Percentiles rank a stretch among this genome's conserved stretches.
Conservation (phyloP, 2,888 invertebrate species). For the Ariolimax columbianus region DNA sequence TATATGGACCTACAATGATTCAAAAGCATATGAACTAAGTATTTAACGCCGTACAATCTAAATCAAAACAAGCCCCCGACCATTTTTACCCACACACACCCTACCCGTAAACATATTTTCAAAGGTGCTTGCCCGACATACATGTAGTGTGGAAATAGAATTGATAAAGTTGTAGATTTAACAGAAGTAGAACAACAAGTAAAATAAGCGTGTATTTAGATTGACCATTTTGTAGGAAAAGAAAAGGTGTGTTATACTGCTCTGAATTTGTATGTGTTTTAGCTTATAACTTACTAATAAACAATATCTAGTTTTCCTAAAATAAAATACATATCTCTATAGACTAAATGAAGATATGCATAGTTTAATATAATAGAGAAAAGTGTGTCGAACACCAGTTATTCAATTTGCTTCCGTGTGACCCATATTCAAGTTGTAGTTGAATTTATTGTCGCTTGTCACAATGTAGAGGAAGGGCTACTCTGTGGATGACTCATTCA, state of each 20-base stretch:
- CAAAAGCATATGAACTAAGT: too few species aligned
- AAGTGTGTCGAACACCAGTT: neutral
- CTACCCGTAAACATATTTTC: too few species aligned
- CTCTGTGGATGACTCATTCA: slow-evolving; percentile 12
- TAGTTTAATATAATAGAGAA: neutral
- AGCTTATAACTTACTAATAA: neutral
- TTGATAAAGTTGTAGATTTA: too few species aligned
- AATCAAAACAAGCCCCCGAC: too few species aligned
- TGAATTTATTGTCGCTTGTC: slow-evolving; percentile 10
- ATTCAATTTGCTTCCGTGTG: slow-evolving; percentile 17
- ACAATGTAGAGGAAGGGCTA: neutral
- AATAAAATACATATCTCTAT: neutral
- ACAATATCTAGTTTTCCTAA: neutral
- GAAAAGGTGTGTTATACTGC: neutral
- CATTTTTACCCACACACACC: too few species aligned
- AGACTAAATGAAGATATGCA: neutral
- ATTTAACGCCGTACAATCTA: too few species aligned
- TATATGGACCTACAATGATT: too few species aligned
- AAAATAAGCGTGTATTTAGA: neutral
- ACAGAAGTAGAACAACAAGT: too few species aligned
- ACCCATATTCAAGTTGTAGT: neutral
- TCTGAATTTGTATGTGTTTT: neutral
- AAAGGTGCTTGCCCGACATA: too few species aligned
- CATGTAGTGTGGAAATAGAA: too few species aligned
- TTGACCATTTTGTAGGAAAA: neutral